Evolutionary conservation across 2,113 vertebrate species (phyloP).

Genomic region (Pelecanoides urinatrix): DNA sequence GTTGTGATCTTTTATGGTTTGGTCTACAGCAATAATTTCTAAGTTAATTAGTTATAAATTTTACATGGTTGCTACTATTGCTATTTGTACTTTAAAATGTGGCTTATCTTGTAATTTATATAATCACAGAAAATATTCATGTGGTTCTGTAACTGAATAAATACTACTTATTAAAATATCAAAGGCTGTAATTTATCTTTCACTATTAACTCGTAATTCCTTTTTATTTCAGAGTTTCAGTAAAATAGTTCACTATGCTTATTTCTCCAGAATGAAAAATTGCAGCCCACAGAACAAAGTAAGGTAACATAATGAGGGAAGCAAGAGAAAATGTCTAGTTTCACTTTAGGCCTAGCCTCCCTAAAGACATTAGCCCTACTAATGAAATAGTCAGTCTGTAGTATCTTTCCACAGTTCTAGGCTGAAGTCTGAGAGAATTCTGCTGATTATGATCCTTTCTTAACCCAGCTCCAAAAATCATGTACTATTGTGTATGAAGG

Average conservation of each 20-base stretch:
- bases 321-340: neutral
- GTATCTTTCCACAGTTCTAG: neutral
- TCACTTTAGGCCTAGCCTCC: neutral
- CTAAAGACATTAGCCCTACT: neutral
- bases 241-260: neutral
- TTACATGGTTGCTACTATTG: neutral
- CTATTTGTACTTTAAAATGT: neutral
- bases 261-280: slow-evolving; percentile 1
- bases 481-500: neutral
- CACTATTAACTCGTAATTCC: neutral
- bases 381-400: neutral
- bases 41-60: neutral
- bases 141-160: neutral
- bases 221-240: neutral
- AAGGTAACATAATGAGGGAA: neutral
- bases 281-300: neutral
- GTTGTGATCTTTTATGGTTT: neutral
- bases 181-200: slow-evolving; percentile 52
- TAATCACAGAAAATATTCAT: slow-evolving; percentile 26
- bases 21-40: neutral
- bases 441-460: neutral
- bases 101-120: neutral
- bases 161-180: neutral
- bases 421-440: neutral
- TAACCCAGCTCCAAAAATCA: neutral